Percentiles rank a stretch among this genome's conserved stretches.
phyloP scores from a whole-genome alignment of 92 coral and sea anemone species.

The Phymanthus crucifer region DNA sequence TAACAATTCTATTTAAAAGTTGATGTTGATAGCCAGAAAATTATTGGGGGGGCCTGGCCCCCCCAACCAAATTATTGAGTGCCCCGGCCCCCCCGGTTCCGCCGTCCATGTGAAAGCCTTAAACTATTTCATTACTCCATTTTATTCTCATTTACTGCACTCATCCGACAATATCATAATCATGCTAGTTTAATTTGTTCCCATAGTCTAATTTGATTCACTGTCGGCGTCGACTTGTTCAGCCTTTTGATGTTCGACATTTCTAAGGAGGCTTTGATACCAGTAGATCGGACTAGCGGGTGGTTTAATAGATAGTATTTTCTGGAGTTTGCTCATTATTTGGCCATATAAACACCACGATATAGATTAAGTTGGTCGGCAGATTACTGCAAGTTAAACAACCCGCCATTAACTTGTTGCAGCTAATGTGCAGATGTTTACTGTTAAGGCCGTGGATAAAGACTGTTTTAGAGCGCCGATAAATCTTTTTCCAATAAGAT shows the following conservation, averaged over 20 bases:
- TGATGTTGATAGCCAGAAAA: too few relatives aligned
- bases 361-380: neutral
- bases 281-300: neutral
- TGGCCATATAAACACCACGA: neutral
- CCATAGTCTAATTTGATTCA: neutral
- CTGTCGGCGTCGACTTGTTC: neutral
- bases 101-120: too few relatives aligned
- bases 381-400: neutral
- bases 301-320: neutral
- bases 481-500: too few relatives aligned
- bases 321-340: neutral
- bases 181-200: neutral
- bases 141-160: neutral
- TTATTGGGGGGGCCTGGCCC: too few relatives aligned
- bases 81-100: too few relatives aligned
- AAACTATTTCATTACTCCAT: neutral
- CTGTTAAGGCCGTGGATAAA: too few relatives aligned
- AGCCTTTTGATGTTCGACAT: neutral
- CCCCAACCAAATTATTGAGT: too few relatives aligned
- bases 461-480: too few relatives aligned
- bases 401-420: too few relatives aligned
- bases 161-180: neutral
- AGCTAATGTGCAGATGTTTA: too few relatives aligned
- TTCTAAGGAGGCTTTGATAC: neutral
- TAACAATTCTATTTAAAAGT: too few relatives aligned